Evolutionary conservation across 2,888 invertebrate species (phyloP).

Genomic region (Pycnomerus fuliginosus): DNA sequence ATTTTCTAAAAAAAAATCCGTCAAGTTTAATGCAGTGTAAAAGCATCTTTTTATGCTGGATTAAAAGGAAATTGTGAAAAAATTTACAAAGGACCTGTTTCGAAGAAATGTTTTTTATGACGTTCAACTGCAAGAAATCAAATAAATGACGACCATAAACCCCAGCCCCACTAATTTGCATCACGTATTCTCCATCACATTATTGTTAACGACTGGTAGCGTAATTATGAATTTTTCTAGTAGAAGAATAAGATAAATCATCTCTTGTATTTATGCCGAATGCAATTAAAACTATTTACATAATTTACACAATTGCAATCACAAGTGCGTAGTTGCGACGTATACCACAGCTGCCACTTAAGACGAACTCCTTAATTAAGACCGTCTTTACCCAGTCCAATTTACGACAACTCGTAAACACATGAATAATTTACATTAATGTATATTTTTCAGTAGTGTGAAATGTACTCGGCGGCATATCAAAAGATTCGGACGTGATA

Average conservation of each 20-base stretch:
- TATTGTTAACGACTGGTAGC: constrained; percentile 43
- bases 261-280: constrained; percentile 36
- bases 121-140: too few relatives aligned
- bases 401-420: constrained; percentile 38
- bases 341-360: constrained; percentile 40
- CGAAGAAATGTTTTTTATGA: constrained; percentile 41
- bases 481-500: constrained; percentile 34
- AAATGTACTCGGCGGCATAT: constrained; percentile 33
- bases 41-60: constrained; percentile 19
- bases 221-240: constrained; percentile 10
- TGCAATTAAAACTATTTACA: constrained; percentile 44
- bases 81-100: constrained; percentile 27
- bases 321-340: constrained; percentile 39
- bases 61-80: constrained; percentile 20
- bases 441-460: constrained; percentile 38
- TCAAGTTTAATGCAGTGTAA: constrained; percentile 31
- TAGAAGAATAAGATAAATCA: constrained; percentile 19
- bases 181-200: constrained; percentile 49
- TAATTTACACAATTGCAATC: constrained; percentile 41
- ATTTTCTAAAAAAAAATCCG: too few relatives aligned
- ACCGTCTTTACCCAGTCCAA: constrained; percentile 32
- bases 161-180: constrained; percentile 48
- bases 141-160: constrained; percentile 41
- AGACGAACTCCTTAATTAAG: constrained; percentile 34
- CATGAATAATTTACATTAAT: constrained; percentile 32